These are phyloP conservation scores for Palythoa grandiflora DNA, from an alignment of 92 coral and sea anemone genomes.

Conservation along the genomic window DNA sequence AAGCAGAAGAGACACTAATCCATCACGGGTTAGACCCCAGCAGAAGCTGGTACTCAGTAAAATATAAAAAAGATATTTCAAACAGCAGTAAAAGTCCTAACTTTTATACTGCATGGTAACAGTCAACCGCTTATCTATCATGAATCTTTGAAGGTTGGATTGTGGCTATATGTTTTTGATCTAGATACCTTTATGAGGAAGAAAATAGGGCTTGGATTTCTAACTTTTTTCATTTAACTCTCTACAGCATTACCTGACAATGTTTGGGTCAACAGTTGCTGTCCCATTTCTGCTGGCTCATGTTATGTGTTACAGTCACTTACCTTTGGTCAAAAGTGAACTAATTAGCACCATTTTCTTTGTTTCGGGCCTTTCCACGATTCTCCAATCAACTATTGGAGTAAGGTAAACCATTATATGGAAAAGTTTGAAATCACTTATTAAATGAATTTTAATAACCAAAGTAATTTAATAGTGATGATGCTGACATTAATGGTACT, in stretches of 20 bases:
- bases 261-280: constrained; percentile 69
- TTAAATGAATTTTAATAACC: background rate
- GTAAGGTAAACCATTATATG: constrained; percentile 45
- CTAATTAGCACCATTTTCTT: constrained; percentile 71
- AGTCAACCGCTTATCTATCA: no score
- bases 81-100: no score
- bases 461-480: background rate
- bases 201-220: no score
- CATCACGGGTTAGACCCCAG: no score
- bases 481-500: background rate
- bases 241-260: constrained; percentile 64
- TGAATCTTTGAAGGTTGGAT: no score
- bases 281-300: constrained; percentile 57
- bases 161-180: no score
- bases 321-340: constrained; percentile 58
- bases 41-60: no score
- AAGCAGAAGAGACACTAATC: no score
- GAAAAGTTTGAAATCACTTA: background rate
- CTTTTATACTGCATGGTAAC: no score
- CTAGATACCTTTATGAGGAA: no score
- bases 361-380: constrained; percentile 63
- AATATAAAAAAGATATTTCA: no score
- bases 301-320: constrained; percentile 51
- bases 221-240: background rate
- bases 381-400: constrained; percentile 62